Conservation (phyloP, 2,113 vertebrate species). For the Aegithalos caudatus region DNA sequence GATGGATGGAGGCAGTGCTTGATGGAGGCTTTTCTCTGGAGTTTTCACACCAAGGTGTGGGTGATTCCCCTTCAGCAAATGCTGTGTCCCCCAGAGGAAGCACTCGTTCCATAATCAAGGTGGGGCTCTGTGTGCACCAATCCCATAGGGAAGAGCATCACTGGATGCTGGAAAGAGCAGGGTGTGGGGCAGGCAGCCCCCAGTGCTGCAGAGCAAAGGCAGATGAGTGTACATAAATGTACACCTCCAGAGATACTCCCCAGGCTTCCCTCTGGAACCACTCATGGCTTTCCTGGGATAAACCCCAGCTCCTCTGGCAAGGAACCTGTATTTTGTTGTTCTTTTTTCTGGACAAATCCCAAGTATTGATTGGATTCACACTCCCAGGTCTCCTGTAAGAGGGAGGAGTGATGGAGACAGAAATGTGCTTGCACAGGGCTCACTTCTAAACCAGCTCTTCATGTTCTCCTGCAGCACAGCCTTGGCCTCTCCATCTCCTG, state of each 20-base stretch:
- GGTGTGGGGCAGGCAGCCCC: neutral
- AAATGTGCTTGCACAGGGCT: neutral
- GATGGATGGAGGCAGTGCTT: slow-evolving; percentile 19
- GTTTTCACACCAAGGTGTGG: neutral
- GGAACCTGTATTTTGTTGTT: neutral
- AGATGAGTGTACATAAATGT: neutral
- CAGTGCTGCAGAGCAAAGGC: neutral
- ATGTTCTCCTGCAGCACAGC: neutral
- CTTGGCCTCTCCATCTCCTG: neutral
- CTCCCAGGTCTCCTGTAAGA: neutral
- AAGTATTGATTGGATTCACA: neutral
- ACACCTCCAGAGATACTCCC: neutral
- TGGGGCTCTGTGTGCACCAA: neutral
- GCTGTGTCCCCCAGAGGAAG: neutral
- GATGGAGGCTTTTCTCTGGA: neutral
- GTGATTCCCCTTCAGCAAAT: neutral
- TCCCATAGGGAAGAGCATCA: neutral
- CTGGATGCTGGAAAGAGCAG: neutral
- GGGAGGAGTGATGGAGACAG: neutral
- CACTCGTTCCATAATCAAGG: neutral
- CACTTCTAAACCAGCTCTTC: neutral
- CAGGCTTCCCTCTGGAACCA: neutral
- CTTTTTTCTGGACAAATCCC: neutral
- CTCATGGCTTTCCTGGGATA: neutral
- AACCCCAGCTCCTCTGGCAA: neutral